phyloP scores from a whole-genome alignment of 2,113 vertebrate species.

The Neodontobutis hainanensis region DNA sequence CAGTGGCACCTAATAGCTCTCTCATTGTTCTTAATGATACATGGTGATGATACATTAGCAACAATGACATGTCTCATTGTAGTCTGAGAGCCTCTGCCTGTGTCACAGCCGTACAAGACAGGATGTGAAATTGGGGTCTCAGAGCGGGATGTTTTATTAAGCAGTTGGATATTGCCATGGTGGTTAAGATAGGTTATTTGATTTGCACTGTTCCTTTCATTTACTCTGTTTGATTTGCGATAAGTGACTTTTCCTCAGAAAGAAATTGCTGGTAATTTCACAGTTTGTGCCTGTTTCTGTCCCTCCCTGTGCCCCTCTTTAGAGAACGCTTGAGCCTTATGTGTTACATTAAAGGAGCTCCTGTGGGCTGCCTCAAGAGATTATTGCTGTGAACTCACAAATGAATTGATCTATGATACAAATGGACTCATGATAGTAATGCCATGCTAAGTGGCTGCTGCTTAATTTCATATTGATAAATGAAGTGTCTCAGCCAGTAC shows the following conservation, averaged over 20 bases:
- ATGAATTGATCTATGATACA: slow-evolving; percentile 67
- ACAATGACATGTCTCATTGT: slow-evolving; percentile 49
- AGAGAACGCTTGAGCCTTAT: slow-evolving; percentile 15
- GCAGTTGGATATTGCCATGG: slow-evolving; percentile 52
- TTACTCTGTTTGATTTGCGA: slow-evolving; percentile 63
- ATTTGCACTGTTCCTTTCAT: slow-evolving; percentile 64
- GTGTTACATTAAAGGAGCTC: slow-evolving; percentile 23
- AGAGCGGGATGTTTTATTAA: slow-evolving; percentile 55
- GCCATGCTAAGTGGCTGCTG: slow-evolving; percentile 67
- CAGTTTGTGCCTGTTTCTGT: slow-evolving; percentile 42
- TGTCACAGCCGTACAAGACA: slow-evolving; percentile 28
- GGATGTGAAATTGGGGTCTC: slow-evolving; percentile 50
- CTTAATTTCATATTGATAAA: slow-evolving; percentile 76
- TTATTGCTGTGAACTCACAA: slow-evolving; percentile 42
- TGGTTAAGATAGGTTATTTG: slow-evolving; percentile 57
- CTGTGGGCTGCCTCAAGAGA: slow-evolving; percentile 29
- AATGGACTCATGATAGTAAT: slow-evolving; percentile 68
- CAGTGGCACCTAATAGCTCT: slow-evolving; percentile 29
- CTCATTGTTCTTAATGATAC: slow-evolving; percentile 48
- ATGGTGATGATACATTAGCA: slow-evolving; percentile 36
- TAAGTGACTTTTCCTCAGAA: slow-evolving; percentile 54
- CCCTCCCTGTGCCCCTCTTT: not conserved
- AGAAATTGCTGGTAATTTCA: slow-evolving; percentile 54
- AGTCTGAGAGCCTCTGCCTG: slow-evolving; percentile 36
- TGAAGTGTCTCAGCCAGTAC: slow-evolving; percentile 48